These are phyloP conservation scores for Cossypha dichroa DNA, from an alignment of 2,797 vertebrate species.

Conservation along the genomic window DNA sequence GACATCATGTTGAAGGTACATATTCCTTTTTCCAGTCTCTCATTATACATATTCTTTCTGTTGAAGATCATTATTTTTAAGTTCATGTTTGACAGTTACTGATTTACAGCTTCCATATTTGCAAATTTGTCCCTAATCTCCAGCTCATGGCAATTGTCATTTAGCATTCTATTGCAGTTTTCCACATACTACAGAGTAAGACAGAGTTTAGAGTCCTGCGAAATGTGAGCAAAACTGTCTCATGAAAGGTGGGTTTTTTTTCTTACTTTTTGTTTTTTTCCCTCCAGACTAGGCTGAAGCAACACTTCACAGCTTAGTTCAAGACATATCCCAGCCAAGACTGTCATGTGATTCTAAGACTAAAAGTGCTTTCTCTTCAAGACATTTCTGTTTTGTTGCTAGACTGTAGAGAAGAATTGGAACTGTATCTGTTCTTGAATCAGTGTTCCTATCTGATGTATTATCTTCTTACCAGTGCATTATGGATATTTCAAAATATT, in stretches of 20 bases:
- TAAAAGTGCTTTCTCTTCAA: background rate
- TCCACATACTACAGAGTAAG: background rate
- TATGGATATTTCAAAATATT: background rate
- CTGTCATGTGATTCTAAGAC: background rate
- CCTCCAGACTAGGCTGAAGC: accelerated
- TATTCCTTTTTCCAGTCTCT: background rate
- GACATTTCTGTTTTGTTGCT: background rate
- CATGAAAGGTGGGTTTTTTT: background rate
- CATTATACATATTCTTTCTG: background rate
- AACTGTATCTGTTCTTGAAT: background rate
- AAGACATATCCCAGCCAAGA: background rate
- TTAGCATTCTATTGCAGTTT: background rate
- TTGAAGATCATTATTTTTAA: background rate
- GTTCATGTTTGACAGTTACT: background rate
- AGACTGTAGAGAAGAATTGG: background rate
- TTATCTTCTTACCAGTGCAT: background rate
- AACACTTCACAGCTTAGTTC: background rate
- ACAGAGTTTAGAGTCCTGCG: background rate
- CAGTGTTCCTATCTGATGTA: background rate
- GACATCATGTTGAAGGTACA: background rate
- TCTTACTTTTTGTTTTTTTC: accelerated
- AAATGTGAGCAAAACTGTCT: background rate
- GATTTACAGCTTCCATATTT: background rate
- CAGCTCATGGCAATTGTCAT: background rate
- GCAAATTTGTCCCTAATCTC: background rate